Evolutionary conservation across 2,797 vertebrate genomes (phyloP), one percentile per base, ranked within the genome.

Genomic region (Squalus acanthias): DNA sequence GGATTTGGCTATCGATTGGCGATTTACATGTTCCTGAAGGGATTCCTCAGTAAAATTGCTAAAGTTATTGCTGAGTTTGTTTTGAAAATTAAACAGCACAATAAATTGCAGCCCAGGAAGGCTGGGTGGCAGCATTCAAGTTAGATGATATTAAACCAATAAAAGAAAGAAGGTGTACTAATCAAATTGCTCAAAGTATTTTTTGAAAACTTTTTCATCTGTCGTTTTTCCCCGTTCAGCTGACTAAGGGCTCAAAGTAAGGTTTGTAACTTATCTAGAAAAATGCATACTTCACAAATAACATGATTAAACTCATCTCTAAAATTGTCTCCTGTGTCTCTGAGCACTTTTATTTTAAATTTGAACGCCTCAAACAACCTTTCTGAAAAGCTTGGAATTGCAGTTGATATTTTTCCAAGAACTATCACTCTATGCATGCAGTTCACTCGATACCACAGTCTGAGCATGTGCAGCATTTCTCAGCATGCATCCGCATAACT

Each of bases 1-100:
- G 96, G 97, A 76, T 98, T 98, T 0, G 98, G 98, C 0, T 98
- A 98, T 97, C 97, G 97, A 96, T 97, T 98, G 98, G 98, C 98
- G 50, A 96, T 98, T 33, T 96, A 98, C 0, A 98, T 98, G 29
- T 98, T 97, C 97, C 97, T 98, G 1, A 70, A 96, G 0, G 97
- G 98, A 26, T 98, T 98, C 97, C 97, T 98, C 96, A 96, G 97
- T 96, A 97, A 97, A 22, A 98, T 98, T 95, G 97, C 97, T 3
- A 96, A 65, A 87, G 98, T 96, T 2, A 95, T 98, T 0, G 74
- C 50, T 0, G 97, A 98, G 0, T 98, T 98, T 96, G 97, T 98
- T 96, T 96, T 98, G 96, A 96, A 0, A 97, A 97, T 96, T 97
- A 76, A 96, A 98, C 98, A 1, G 97, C 98, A 33, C 97, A 46